A percentile compares a stretch with the other conserved stretches of the same genome.
Conservation (phyloP, 2,113 vertebrate species). For the Eulemur macaco region DNA sequence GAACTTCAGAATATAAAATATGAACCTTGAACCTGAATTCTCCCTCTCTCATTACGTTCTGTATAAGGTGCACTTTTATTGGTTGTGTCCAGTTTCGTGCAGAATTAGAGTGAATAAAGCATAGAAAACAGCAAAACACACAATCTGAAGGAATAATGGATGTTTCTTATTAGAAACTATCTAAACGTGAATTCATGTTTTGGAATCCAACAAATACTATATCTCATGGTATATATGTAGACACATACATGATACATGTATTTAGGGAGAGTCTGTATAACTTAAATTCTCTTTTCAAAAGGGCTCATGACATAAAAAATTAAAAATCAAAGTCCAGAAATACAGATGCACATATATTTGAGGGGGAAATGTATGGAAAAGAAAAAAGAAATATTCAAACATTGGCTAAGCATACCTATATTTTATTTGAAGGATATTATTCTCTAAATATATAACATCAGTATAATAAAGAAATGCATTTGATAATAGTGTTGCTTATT, state of each 20-base stretch:
- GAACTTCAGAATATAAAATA: background rate
- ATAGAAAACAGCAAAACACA: fast-evolving
- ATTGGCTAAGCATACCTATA: background rate
- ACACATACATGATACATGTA: background rate
- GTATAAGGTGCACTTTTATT: background rate
- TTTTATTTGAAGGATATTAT: background rate
- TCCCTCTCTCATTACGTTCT: background rate
- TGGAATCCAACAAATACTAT: background rate
- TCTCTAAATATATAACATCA: background rate
- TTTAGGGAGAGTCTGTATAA: background rate
- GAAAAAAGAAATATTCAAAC: background rate
- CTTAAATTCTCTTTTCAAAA: background rate
- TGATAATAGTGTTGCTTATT: background rate
- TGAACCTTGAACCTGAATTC: background rate
- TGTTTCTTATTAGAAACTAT: background rate
- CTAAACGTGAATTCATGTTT: background rate
- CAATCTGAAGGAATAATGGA: background rate
- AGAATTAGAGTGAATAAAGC: background rate
- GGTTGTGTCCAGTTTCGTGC: background rate
- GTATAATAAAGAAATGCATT: background rate
- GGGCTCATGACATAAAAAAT: background rate
- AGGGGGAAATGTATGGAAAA: background rate
- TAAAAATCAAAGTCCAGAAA: constrained; percentile 7
- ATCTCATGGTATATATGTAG: background rate
- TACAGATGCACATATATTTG: background rate